Base-by-base conservation (phyloP, 2,797 vertebrate species). In the Psittacula echo region DNA sequence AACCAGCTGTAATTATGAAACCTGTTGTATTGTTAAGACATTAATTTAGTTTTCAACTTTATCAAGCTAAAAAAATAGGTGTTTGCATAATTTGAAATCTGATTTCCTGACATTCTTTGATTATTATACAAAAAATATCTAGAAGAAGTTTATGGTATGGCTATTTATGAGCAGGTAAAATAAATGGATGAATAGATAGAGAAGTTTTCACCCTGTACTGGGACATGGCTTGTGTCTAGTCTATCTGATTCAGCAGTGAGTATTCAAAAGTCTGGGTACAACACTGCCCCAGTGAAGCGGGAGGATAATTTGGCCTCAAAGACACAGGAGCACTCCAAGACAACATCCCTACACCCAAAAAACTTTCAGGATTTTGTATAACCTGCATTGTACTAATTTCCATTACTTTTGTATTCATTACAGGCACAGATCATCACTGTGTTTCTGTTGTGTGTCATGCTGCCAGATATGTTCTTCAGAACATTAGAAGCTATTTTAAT, bases 321-420 rank as follows among this genome's bases (percentile, higher is more conserved):
- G 72, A 76, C 44, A 72, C 6, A 61, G 54, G 50, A 67, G 29
- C 7, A 13, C 18, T 45, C 5, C 16, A 54, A 68, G 74, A 5
- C 3, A 13, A 20, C 15, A 37, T 32, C 48, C 16, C 8, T n/a
- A 26, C 12, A 53, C 9, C 3, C 0, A 1, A 72, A 21, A 10
- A 79, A 37, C 41, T 64, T 39, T 39, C 41, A 11, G 4, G 5
- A 47, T 68, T 72, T 82, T 18, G 4, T 68, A 3, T 20, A 71
- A 39, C 4, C 5, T 42, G 9, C 5, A 17, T 68, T 16, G 17
- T 37, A 20, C 23, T 68, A 4, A n/a, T 77, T 85, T 77, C 30
- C 30, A 30, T 44, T 56, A 13, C 37, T 66, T 66, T 30, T 66
- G 6, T 76, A 11, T 42, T 61, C 10, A 27, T 30, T 60, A 19